phyloP scores from a whole-genome alignment of 2,888 invertebrate genomes.

The Herminia tarsipennalis region DNA sequence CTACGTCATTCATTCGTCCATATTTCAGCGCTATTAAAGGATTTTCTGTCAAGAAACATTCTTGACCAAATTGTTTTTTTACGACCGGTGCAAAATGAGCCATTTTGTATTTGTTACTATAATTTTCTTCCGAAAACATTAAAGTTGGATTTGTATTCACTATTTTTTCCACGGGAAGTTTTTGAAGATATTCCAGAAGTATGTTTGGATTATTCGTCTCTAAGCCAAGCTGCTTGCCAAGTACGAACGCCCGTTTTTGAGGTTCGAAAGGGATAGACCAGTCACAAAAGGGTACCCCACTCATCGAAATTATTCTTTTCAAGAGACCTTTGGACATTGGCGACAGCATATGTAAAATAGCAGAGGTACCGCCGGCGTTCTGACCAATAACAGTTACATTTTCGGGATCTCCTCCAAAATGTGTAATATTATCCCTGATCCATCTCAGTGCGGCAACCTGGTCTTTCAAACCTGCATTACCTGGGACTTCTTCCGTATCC shows the following conservation, averaged over 20 bases:
- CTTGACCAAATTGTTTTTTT: slow-evolving; percentile 59
- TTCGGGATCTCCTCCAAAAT: slow-evolving; percentile 41
- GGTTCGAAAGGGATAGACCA: slow-evolving; percentile 52
- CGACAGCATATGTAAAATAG: slow-evolving; percentile 38
- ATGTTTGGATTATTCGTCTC: slow-evolving; percentile 51
- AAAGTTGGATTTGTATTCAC: slow-evolving; percentile 44
- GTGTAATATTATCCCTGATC: slow-evolving; percentile 37
- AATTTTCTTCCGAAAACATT: slow-evolving; percentile 46
- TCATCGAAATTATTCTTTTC: slow-evolving; percentile 45
- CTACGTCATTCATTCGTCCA: slow-evolving; percentile 80
- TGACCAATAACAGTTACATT: slow-evolving; percentile 46
- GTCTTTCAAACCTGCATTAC: slow-evolving; percentile 80
- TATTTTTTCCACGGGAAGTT: slow-evolving; percentile 48
- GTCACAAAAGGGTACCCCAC: slow-evolving; percentile 51
- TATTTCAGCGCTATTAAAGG: slow-evolving; percentile 52
- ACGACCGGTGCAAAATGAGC: slow-evolving; percentile 58
- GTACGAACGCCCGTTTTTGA: slow-evolving; percentile 48
- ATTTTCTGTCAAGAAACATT: slow-evolving; percentile 53
- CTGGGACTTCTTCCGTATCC: slow-evolving; percentile 69
- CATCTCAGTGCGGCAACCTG: slow-evolving; percentile 61
- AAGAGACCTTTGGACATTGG: slow-evolving; percentile 53
- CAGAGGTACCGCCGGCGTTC: slow-evolving; percentile 36
- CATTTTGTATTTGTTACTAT: slow-evolving; percentile 45
- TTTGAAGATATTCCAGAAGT: slow-evolving; percentile 58
- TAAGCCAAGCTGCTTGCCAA: slow-evolving; percentile 55